phyloP scores from a whole-genome alignment of 2,888 invertebrate genomes.

The Drosophila nr. fundita region DNA sequence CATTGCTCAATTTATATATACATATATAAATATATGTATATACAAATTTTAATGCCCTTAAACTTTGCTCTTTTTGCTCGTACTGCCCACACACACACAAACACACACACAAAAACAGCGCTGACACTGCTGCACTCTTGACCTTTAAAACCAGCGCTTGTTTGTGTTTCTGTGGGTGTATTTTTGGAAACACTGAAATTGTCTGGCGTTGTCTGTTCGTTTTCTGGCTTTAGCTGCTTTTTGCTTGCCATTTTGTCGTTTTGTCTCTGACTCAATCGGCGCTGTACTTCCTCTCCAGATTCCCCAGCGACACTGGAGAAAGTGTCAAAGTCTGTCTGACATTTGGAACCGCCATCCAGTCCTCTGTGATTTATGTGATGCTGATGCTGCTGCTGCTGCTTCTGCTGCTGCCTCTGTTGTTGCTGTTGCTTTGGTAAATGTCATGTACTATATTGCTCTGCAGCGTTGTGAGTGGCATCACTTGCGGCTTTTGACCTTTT shows the following conservation, averaged over 20 bases:
- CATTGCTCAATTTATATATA: slow-evolving; percentile 43
- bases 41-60: slow-evolving; percentile 71
- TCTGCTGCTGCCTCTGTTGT: slow-evolving; percentile 14
- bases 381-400: slow-evolving; percentile 9
- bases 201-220: slow-evolving; percentile 54
- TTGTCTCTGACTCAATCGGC: slow-evolving; percentile 17
- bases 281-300: slow-evolving; percentile 1
- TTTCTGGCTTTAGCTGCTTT: slow-evolving; percentile 27
- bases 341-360: slow-evolving; percentile 63
- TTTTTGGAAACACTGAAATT: slow-evolving; percentile 42
- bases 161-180: slow-evolving; percentile 39
- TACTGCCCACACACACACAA: slow-evolving; percentile 55
- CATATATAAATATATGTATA: slow-evolving; percentile 20
- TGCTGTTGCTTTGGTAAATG: slow-evolving; percentile 44
- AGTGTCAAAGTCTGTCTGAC: slow-evolving; percentile 67
- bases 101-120: slow-evolving; percentile 34
- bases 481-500: slow-evolving; percentile 52
- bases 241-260: slow-evolving; percentile 38
- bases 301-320: slow-evolving; percentile 17
- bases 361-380: slow-evolving; percentile 67
- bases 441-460: slow-evolving; percentile 36
- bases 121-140: slow-evolving; percentile 71
- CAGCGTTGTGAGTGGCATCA: slow-evolving; percentile 21
- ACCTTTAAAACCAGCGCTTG: slow-evolving; percentile 69
- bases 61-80: slow-evolving; percentile 75